Percentiles rank a stretch among this genome's conserved stretches.
These are phyloP conservation scores for Amiota communis DNA, from an alignment of 2,888 invertebrate species.

Conservation along the genomic window DNA sequence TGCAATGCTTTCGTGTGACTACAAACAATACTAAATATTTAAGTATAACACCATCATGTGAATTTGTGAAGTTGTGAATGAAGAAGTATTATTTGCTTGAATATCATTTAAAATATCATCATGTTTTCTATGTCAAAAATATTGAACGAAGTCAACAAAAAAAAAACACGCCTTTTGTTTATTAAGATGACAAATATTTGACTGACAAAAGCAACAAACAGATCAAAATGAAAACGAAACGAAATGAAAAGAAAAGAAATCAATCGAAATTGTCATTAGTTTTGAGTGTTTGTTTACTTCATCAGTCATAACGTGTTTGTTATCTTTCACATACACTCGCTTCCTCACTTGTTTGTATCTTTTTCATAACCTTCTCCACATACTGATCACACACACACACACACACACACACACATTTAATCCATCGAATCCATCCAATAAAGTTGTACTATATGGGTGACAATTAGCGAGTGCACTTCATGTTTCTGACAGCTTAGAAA, in stretches of 20 bases:
- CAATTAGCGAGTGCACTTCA: conserved; percentile 51
- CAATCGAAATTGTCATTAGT: conserved; percentile 17
- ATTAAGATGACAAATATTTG: too few relatives aligned
- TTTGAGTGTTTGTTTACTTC: conserved; percentile 17
- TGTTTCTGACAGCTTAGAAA: conserved; percentile 64
- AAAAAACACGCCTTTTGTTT: too few relatives aligned
- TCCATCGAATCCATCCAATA: background rate
- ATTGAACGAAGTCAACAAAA: too few relatives aligned
- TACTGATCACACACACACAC: background rate
- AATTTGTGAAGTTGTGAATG: too few relatives aligned
- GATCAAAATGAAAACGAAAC: background rate
- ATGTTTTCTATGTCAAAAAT: too few relatives aligned
- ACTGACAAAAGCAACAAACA: background rate
- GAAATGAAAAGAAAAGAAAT: conserved; percentile 1
- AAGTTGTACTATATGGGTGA: conserved; percentile 29
- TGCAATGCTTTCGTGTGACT: too few relatives aligned
- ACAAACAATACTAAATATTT: too few relatives aligned
- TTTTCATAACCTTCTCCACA: background rate
- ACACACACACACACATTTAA: background rate
- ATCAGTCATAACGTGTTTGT: conserved; percentile 17
- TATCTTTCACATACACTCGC: too few relatives aligned
- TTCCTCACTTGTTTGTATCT: background rate
- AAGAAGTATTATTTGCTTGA: too few relatives aligned
- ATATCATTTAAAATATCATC: too few relatives aligned
- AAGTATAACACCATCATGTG: too few relatives aligned